Evolutionary conservation across 2,888 invertebrate genomes (phyloP).

Genomic region (Drosophila gaucha): DNA sequence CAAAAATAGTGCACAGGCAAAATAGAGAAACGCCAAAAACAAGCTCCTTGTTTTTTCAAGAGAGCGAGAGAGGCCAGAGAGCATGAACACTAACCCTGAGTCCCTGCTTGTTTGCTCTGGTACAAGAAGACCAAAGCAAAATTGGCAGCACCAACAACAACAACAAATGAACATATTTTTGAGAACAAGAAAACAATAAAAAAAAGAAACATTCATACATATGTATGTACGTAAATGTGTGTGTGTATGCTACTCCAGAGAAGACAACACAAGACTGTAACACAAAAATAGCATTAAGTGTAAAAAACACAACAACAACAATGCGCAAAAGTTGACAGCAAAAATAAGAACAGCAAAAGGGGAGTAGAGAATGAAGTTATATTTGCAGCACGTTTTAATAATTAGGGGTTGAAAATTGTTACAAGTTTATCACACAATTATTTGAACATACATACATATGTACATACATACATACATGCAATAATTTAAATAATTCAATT

Average conservation of each 20-base stretch:
- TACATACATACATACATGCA: background rate
- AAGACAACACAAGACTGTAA: constrained; percentile 51
- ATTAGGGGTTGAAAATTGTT: constrained; percentile 56
- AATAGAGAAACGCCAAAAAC: constrained; percentile 24
- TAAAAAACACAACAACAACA: constrained; percentile 41
- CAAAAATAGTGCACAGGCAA: constrained; percentile 22
- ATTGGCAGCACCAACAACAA: constrained; percentile 63
- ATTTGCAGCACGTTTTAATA: constrained; percentile 50
- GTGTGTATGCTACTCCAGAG: constrained; percentile 15
- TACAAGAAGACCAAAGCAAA: constrained; percentile 36
- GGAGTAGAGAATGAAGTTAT: constrained; percentile 30
- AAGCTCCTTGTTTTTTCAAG: constrained; percentile 23
- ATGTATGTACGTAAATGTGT: background rate
- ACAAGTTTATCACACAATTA: constrained; percentile 20
- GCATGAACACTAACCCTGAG: constrained; percentile 26
- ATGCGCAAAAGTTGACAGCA: constrained; percentile 43
- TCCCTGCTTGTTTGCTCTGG: constrained; percentile 13
- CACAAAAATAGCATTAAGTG: constrained; percentile 61
- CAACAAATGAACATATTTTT: constrained; percentile 53
- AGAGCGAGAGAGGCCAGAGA: constrained; percentile 6
- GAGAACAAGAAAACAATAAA: constrained; percentile 58
- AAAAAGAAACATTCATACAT: constrained; percentile 26
- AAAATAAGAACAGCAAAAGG: constrained; percentile 19
- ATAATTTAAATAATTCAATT: constrained; percentile 3
- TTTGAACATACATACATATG: background rate